Evolutionary conservation across 2,888 invertebrate genomes (phyloP).

Genomic region (Serripes groenlandicus): DNA sequence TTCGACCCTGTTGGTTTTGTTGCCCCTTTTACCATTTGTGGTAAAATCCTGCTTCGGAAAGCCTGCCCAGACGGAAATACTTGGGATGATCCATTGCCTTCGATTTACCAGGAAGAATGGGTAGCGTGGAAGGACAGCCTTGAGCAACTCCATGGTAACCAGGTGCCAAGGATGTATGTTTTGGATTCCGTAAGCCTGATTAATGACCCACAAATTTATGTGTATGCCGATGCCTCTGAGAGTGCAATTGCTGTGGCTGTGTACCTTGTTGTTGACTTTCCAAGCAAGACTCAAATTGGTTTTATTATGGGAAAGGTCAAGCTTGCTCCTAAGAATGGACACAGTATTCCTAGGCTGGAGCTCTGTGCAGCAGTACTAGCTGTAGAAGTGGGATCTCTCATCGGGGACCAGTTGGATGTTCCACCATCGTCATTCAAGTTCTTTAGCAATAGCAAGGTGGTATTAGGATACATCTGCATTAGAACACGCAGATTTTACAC

Average conservation of each 20-base stretch:
- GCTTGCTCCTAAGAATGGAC: constrained; percentile 49
- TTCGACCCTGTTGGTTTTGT: no score
- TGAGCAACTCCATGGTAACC: not conserved
- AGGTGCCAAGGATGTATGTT: not conserved
- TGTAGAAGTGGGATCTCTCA: constrained; percentile 35
- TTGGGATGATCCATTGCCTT: no score
- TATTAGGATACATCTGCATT: constrained; percentile 62
- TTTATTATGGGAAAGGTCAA: constrained; percentile 68
- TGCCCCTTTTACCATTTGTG: no score
- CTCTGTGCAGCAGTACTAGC: constrained; percentile 63
- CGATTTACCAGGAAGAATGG: not conserved
- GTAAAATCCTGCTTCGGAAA: no score
- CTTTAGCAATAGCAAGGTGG: constrained; percentile 61
- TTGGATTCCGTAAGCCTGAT: not conserved
- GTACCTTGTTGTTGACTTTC: constrained; percentile 32
- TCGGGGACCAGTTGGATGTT: constrained; percentile 40
- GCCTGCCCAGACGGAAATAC: no score
- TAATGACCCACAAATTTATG: not conserved
- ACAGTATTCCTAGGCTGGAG: constrained; percentile 65
- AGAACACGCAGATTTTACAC: constrained; percentile 52
- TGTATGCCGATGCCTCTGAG: constrained; percentile 64
- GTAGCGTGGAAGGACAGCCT: not conserved
- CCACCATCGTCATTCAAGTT: constrained; percentile 9
- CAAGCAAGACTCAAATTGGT: constrained; percentile 17
- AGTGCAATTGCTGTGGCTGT: constrained; percentile 66